phyloP scores from a whole-genome alignment of 2,888 invertebrate genomes.

The Drosophila colorata region DNA sequence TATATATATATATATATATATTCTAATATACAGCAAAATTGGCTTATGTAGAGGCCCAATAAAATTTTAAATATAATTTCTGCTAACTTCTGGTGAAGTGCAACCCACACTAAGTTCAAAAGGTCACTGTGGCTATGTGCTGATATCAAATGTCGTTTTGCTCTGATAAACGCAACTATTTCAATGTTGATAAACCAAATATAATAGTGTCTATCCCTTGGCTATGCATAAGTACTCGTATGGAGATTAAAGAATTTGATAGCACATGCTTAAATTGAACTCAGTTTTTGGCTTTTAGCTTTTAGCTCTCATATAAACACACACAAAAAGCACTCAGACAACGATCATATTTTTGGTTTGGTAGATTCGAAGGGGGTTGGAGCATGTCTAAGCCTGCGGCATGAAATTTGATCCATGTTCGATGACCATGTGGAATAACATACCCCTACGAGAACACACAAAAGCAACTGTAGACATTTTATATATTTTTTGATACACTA shows the following conservation, averaged over 20 bases:
- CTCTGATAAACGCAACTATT: slow-evolving; percentile 24
- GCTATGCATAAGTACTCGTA: not conserved
- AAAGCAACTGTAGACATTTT: slow-evolving; percentile 2
- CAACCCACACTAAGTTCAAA: too few relatives aligned
- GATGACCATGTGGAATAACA: slow-evolving; percentile 41
- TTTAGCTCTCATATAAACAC: slow-evolving; percentile 15
- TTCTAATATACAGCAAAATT: too few relatives aligned
- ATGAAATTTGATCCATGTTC: slow-evolving; percentile 49
- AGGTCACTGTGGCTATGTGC: too few relatives aligned
- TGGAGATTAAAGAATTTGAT: slow-evolving; percentile 30
- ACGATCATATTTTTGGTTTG: slow-evolving; percentile 20
- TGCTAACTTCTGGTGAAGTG: too few relatives aligned
- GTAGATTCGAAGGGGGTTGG: not conserved
- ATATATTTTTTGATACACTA: slow-evolving; percentile 9
- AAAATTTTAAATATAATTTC: too few relatives aligned
- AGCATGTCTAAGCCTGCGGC: slow-evolving; percentile 26
- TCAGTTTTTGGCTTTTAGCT: slow-evolving; percentile 22
- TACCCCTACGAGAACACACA: slow-evolving; percentile 19
- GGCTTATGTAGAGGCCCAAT: too few relatives aligned
- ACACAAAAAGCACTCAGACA: slow-evolving; percentile 52
- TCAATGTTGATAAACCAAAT: slow-evolving; percentile 11
- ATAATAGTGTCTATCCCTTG: slow-evolving; percentile 15
- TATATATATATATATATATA: too few relatives aligned
- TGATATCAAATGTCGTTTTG: slow-evolving; percentile 24
- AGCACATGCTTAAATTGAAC: slow-evolving; percentile 3